Percentiles rank a stretch among this genome's conserved stretches.
phyloP scores from a whole-genome alignment of 2,888 invertebrate species.

The Allolobophora icterica region DNA sequence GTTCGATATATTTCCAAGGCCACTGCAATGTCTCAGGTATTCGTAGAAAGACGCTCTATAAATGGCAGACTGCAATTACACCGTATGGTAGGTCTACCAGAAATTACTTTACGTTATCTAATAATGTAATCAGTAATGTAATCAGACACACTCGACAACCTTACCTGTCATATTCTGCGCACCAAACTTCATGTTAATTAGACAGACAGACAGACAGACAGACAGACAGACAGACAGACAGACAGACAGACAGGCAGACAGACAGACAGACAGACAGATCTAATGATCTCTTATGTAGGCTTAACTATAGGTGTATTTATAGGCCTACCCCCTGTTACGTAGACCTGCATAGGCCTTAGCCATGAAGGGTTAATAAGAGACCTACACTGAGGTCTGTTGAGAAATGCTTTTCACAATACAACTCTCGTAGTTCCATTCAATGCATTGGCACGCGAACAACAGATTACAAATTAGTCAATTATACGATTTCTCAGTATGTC shows the following conservation, averaged over 20 bases:
- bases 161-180: too few relatives aligned
- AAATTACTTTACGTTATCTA: too few relatives aligned
- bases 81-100: too few relatives aligned
- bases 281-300: too few relatives aligned
- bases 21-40: too few relatives aligned
- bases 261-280: too few relatives aligned
- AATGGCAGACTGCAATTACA: too few relatives aligned
- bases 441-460: not conserved
- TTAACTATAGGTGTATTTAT: not conserved
- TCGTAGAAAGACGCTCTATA: too few relatives aligned
- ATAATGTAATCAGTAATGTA: too few relatives aligned
- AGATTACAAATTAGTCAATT: not conserved
- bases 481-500: not conserved
- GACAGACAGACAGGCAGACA: too few relatives aligned
- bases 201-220: conserved; percentile 19
- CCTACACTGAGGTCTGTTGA: not conserved
- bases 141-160: too few relatives aligned
- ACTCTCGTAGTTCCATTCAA: not conserved
- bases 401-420: not conserved
- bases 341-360: not conserved
- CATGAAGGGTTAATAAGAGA: not conserved
- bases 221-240: not conserved
- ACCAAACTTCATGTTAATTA: not conserved
- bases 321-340: not conserved
- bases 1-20: too few relatives aligned